Evolutionary conservation across 2,797 vertebrate genomes (phyloP).

Genomic region (Orientallactaga sibirica): DNA sequence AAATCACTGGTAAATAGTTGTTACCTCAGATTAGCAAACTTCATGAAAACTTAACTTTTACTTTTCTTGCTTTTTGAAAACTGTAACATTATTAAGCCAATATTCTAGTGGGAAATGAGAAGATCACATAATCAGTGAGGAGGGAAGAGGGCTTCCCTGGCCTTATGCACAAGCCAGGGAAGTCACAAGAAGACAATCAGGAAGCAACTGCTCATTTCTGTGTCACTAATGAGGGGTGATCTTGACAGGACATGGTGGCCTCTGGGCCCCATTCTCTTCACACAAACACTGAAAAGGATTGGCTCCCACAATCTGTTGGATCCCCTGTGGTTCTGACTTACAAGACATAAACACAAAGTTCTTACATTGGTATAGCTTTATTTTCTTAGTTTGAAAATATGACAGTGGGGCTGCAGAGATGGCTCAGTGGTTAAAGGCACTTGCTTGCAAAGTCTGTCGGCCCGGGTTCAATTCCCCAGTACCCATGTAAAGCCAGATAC

Average conservation of each 20-base stretch:
- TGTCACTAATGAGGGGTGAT: not conserved
- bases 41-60: not conserved
- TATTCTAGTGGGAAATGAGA: not conserved
- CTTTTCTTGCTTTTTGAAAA: not conserved
- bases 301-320: not conserved
- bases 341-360: not conserved
- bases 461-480: no score
- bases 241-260: not conserved
- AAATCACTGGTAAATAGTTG: not conserved
- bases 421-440: no score
- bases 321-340: not conserved
- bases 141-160: not conserved
- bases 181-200: not conserved
- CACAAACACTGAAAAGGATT: not conserved
- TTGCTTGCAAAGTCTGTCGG: no score
- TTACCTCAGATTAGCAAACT: slow-evolving; percentile 6
- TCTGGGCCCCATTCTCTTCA: not conserved
- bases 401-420: no score
- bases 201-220: not conserved
- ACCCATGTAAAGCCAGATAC: no score
- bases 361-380: not conserved
- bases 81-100: not conserved
- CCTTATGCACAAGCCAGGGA: not conserved
- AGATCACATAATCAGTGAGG: not conserved
- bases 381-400: slow-evolving; percentile 55